Conservation (phyloP, 1,140 invertebrate genomes). For the Phocides pigmalion region DNA sequence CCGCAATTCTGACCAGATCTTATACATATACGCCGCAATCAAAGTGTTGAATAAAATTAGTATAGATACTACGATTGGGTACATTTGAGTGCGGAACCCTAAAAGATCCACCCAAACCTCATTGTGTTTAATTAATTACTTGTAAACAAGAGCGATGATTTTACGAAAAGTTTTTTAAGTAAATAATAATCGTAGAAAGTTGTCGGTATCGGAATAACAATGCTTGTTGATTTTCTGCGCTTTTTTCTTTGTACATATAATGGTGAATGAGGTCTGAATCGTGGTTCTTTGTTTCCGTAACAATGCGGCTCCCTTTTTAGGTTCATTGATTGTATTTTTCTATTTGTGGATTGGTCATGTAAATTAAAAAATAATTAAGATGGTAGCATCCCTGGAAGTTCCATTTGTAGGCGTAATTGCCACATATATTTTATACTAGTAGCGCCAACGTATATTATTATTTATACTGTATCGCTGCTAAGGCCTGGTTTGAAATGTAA, state of each 20-base stretch:
- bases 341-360: constrained; percentile 9
- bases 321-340: constrained; percentile 21
- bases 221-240: constrained; percentile 61
- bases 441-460: no score
- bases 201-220: constrained; percentile 66
- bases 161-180: constrained; percentile 63
- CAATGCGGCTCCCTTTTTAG: constrained; percentile 64
- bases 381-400: no score
- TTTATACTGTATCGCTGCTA: no score
- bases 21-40: no score
- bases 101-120: constrained; percentile 48
- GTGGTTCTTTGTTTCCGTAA: constrained; percentile 46
- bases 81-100: not conserved
- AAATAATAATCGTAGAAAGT: constrained; percentile 76
- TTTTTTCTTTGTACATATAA: constrained; percentile 52
- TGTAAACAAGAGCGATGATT: constrained; percentile 80
- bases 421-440: no score
- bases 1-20: no score
- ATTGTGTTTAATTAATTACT: constrained; percentile 79
- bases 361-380: constrained; percentile 2
- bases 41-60: no score
- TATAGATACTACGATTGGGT: no score
- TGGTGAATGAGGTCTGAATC: constrained; percentile 51
- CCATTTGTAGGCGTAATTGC: no score
- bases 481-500: no score